Evolutionary conservation across 2,888 invertebrate genomes (phyloP), one percentile per base, ranked within the genome.

Genomic region (Cordylochernes scorpioides): DNA sequence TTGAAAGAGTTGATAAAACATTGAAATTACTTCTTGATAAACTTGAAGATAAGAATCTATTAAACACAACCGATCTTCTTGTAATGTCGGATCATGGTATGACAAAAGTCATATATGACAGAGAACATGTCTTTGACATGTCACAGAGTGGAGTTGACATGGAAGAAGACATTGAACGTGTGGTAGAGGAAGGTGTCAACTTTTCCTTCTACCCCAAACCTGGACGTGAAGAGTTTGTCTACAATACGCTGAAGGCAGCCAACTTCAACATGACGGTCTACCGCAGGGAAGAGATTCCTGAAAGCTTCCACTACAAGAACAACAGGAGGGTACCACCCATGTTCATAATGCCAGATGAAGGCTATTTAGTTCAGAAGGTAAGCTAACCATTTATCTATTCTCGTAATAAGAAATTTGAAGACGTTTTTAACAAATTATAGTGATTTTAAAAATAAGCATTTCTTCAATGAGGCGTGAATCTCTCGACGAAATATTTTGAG

Each of bases 221-320:
- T 10, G 32, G 29, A n/a, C 24, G 14, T 16, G 15, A 21, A 12
- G 32, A 32, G 6, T 10, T 10, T 5, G 22, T 32, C 13, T 24
- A 17, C 12, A n/a, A 30, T 8, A 32, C 28, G 14, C n/a, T 29
- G 5, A 21, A 12, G 5, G 18, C 16, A 24, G 16, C 14, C 9
- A 10, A 29, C 4, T 29, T 35, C 7, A 37, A 46, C 30, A 40
- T 49, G 35, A 41, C 31, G 3, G 63, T 68, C 6, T 70, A 62
- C 43, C 58, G 51, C 40, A 64, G 61, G 42, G 50, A 59, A n/a
- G 60, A 68, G 8, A 54, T 67, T 28, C 64, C 63, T 1, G 51
- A 56, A 4, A 40, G 44, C 13, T 71, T 65, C 62, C 64, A 68
- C 47, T 68, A 64, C 41, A 58, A 56, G 29, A 58, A 68, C 38